Evolutionary conservation across 2,113 vertebrate species (phyloP), one percentile per base, ranked within the genome.

Genomic region (Butorides virescens): DNA sequence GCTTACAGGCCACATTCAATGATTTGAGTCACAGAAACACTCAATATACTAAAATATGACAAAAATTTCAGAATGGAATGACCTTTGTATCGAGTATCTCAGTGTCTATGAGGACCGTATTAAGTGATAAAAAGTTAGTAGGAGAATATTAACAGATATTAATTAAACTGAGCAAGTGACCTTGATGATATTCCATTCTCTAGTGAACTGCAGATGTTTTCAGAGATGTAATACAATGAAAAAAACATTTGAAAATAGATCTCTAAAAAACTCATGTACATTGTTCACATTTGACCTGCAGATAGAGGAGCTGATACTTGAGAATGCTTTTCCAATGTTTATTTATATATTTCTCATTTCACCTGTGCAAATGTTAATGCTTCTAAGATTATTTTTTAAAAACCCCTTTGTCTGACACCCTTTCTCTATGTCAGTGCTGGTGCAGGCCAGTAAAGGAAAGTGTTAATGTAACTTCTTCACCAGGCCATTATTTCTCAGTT

Each of bases 1-100:
- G 63, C 88, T 81, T 89, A 88, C 56, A 96, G 50, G 83, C 58
- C 68, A 90, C 79, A 94, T 93, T 94, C 97, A 97, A 97, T 96
- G 86, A 93, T 95, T 95, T 77, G 76, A 97, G 92, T 96, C 91
- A 63, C 63, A 66, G 44, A 50, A 96, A 93, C 92, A 93, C 88
- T 95, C 71, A 80, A 80, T 58, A 67, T 76, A 88, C 46, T 53
- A 74, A 90, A 95, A 90, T 91, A 78, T 92, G 82, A 77, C 79
- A 94, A 95, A 80, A 79, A 88, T 63, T 95, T 92, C 42, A 90
- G 92, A 95, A 93, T 37, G 7, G 2, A 86, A 74, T 82, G 26
- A 93, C 61, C 94, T 92, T 49, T 92, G 23, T 87, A 84, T 88
- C 4, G 4, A 93, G 59, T 77, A 71, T n/a, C 52, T 75, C 61